These are phyloP conservation scores for Cyphomyrmex costatus DNA, from an alignment of 1,140 invertebrate species.

Conservation along the genomic window DNA sequence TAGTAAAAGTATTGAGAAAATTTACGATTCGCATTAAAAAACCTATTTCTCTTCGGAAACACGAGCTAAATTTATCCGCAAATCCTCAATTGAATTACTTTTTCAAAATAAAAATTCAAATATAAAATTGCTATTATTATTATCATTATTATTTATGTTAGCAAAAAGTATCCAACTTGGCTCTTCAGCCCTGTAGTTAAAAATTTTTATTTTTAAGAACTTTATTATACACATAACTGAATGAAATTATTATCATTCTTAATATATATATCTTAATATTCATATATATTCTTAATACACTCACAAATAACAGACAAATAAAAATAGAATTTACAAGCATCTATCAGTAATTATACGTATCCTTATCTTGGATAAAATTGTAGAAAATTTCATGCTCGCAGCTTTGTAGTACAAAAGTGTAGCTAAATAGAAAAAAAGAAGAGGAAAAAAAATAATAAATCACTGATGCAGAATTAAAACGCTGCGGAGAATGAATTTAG, in stretches of 20 bases:
- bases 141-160: no score
- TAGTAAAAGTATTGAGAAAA: conserved; percentile 38
- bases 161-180: no score
- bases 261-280: no score
- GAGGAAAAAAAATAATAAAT: background rate
- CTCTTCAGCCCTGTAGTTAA: no score
- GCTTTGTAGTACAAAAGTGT: background rate
- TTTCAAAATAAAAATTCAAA: background rate
- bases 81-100: background rate
- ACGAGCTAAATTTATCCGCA: background rate
- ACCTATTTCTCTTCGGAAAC: background rate
- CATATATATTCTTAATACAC: no score
- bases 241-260: background rate
- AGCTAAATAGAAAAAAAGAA: background rate
- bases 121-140: background rate
- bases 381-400: background rate
- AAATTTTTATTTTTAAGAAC: no score
- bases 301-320: background rate
- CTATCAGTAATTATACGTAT: background rate
- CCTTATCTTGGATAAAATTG: background rate
- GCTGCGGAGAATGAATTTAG: background rate
- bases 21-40: conserved; percentile 6
- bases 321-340: background rate
- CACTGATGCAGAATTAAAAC: background rate
- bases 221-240: no score